Conservation (phyloP, 2,797 vertebrate genomes). For the Chrysocyon brachyurus region DNA sequence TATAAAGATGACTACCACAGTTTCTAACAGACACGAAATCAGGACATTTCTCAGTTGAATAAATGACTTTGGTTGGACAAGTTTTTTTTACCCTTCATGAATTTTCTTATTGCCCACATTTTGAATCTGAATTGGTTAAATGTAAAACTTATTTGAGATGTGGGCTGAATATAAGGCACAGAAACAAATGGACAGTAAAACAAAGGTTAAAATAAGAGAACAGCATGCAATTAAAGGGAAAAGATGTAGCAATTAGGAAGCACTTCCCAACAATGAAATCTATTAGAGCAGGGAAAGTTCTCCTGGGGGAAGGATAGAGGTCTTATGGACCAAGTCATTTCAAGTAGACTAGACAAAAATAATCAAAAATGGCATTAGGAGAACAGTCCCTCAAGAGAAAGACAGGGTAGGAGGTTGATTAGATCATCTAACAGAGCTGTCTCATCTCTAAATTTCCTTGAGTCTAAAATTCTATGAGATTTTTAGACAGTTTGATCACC, state of each 20-base stretch:
- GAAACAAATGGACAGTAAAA: neutral
- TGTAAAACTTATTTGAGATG: neutral
- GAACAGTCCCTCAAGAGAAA: slow-evolving; percentile 54
- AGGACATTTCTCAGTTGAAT: neutral
- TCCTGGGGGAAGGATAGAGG: slow-evolving; percentile 63
- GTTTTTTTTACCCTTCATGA: neutral
- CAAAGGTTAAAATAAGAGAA: slow-evolving; percentile 39
- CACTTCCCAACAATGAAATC: slow-evolving; percentile 66
- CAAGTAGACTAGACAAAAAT: slow-evolving; percentile 68
- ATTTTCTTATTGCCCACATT: neutral
- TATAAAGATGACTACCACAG: neutral
- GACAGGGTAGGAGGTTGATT: slow-evolving; percentile 37
- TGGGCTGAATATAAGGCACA: neutral
- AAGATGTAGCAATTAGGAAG: slow-evolving; percentile 60
- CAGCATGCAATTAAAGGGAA: neutral
- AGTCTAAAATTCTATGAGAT: slow-evolving; percentile 71
- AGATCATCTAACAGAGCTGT: slow-evolving; percentile 68
- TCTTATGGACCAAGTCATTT: slow-evolving; percentile 70
- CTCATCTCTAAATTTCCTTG: slow-evolving; percentile 71
- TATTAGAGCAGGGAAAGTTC: slow-evolving; percentile 71
- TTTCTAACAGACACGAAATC: neutral
- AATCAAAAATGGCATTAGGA: slow-evolving; percentile 69
- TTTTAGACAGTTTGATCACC: slow-evolving; percentile 70
- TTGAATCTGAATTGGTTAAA: neutral
- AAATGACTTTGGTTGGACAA: neutral